Evolutionary conservation across 2,113 vertebrate genomes (phyloP), one percentile per base, ranked within the genome.

Genomic region (Toxostoma redivivum): DNA sequence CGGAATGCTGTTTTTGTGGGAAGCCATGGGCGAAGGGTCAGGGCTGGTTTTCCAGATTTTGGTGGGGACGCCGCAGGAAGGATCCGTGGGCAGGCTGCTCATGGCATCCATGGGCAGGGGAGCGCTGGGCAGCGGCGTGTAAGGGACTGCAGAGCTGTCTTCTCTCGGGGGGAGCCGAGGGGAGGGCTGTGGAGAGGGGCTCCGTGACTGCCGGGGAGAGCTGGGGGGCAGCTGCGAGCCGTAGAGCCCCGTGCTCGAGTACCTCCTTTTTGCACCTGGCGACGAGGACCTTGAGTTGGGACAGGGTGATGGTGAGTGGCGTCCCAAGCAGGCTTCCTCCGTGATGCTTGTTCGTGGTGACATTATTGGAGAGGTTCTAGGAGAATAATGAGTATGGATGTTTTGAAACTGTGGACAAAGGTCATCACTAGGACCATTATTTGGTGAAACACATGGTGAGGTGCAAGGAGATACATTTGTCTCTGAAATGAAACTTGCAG

Each of bases 401-500:
- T 98, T 99, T 99, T 99, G 99, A 95, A 99, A 98, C 51, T 99
- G 98, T 31, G 99, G 99, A 98, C 99, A 99, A 96, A 99, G 98
- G 97, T 99, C 99, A 93, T 99, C 98, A 73, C 98, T 97, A 95
- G 98, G 99, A 89, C 98, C 98, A 90, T 98, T 99, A 98, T 99
- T 99, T 96, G 99, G 99, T 93, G 99, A 99, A 97, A 99, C 99
- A 64, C 99, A 99, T 81, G 99, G 99, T 70, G 99, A 99, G 10
- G 99, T 98, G 98, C 98, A 99, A 96, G 99, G 99, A 95, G 99
- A 98, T 96, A 98, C 98, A 99, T 98, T 98, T 97, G 96, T 99
- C 98, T 99, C 99, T 51, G 99, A 99, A 97, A 99, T 98, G 98
- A 99, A 99, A 98, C 99, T 99, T 98, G 99, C 98, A 97, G 99